Percentiles rank a stretch among this genome's conserved stretches.
These are phyloP conservation scores for Saccostrea echinata DNA, from an alignment of 1,140 invertebrate genomes.

Conservation along the genomic window DNA sequence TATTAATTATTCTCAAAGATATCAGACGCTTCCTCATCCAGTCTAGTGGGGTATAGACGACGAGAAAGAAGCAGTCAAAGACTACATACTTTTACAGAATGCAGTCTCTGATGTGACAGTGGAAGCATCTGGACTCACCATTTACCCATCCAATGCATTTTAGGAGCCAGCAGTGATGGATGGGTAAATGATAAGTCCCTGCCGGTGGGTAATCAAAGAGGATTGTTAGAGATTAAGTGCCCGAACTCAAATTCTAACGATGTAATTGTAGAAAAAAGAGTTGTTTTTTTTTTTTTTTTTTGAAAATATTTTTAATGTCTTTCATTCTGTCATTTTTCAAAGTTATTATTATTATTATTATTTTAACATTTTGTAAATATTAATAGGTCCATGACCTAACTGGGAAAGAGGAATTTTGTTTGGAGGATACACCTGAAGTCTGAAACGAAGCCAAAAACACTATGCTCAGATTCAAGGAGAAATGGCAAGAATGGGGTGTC, in stretches of 20 bases:
- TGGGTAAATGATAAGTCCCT: not conserved
- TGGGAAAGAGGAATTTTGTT: not conserved
- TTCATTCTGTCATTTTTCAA: not conserved
- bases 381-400: not conserved
- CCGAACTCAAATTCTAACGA: not conserved
- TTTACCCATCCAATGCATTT: no score
- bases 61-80: not conserved
- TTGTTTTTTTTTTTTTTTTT: not conserved
- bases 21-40: not conserved
- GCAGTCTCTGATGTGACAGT: not conserved
- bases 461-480: constrained; percentile 46
- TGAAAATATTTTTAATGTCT: not conserved
- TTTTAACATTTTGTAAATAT: not conserved
- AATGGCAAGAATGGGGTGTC: no score
- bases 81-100: not conserved
- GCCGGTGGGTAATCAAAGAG: not conserved
- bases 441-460: constrained; percentile 20
- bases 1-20: not conserved
- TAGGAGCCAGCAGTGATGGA: constrained; percentile 33
- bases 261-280: not conserved
- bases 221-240: constrained; percentile 31
- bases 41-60: constrained; percentile 38
- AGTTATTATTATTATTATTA: not conserved
- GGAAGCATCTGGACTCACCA: not conserved
- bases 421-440: not conserved